A percentile compares a stretch with the other conserved stretches of the same genome.
These are phyloP conservation scores for Gavia stellata DNA, from an alignment of 2,113 vertebrate species.

Conservation along the genomic window DNA sequence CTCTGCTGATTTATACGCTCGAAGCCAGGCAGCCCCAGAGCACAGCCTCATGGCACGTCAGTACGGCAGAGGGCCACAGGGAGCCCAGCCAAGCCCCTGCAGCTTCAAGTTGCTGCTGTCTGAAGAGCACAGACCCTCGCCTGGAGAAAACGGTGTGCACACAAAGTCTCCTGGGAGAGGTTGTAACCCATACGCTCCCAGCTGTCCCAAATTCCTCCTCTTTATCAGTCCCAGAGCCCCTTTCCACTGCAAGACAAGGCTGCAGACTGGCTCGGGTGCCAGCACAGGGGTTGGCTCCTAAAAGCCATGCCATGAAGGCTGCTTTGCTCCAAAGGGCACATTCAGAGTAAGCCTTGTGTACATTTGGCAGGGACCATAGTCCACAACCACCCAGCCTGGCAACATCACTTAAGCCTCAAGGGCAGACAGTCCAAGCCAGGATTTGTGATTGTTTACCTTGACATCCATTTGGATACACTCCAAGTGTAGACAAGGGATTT, in stretches of 20 bases:
- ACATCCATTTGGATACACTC: constrained; percentile 50
- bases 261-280: not conserved
- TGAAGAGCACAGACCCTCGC: not conserved
- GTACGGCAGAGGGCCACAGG: not conserved
- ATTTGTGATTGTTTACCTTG: constrained; percentile 46
- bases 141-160: not conserved
- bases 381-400: not conserved
- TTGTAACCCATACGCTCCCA: not conserved
- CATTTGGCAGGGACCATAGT: not conserved
- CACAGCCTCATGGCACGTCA: not conserved
- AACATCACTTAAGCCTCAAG: not conserved
- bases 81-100: not conserved
- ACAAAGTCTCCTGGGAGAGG: not conserved
- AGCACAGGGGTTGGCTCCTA: not conserved
- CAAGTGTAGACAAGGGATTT: constrained; percentile 57
- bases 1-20: not conserved
- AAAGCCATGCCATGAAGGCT: not conserved
- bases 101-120: rapidly evolving
- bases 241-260: not conserved
- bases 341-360: not conserved
- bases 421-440: constrained; percentile 1
- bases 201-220: not conserved
- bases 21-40: not conserved
- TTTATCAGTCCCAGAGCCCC: not conserved
- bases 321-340: not conserved